phyloP scores from a whole-genome alignment of 2,113 vertebrate genomes.

The Poecile atricapillus region DNA sequence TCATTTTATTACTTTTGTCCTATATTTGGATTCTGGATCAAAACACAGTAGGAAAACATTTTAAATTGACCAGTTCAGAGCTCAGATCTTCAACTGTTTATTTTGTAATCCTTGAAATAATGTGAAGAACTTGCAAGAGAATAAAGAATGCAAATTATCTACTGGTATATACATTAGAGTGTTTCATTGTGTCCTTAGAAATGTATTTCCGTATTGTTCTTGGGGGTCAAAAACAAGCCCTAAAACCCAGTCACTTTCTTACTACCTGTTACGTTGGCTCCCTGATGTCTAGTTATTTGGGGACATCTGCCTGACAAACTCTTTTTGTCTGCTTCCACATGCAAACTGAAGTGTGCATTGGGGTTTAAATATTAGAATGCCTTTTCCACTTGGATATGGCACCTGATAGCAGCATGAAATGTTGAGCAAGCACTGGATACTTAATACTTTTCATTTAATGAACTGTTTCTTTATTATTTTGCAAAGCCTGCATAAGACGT shows the following conservation, averaged over 20 bases:
- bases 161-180: background rate
- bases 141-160: conserved; percentile 17
- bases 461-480: conserved; percentile 79
- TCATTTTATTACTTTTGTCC: background rate
- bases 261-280: conserved; percentile 47
- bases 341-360: conserved; percentile 49
- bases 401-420: conserved; percentile 28
- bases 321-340: conserved; percentile 46
- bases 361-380: conserved; percentile 48
- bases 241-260: conserved; percentile 39
- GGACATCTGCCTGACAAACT: conserved; percentile 58
- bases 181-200: background rate
- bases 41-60: background rate
- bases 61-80: background rate
- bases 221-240: conserved; percentile 32
- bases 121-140: conserved; percentile 2
- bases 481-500: conserved; percentile 66
- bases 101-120: background rate
- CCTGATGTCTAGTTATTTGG: conserved; percentile 60
- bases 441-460: conserved; percentile 74
- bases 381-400: conserved; percentile 56
- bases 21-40: background rate
- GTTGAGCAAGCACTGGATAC: conserved; percentile 54
- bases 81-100: background rate
- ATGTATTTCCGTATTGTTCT: conserved; percentile 14